phyloP scores from a whole-genome alignment of 2,113 vertebrate species.

The Tauraco erythrolophus region DNA sequence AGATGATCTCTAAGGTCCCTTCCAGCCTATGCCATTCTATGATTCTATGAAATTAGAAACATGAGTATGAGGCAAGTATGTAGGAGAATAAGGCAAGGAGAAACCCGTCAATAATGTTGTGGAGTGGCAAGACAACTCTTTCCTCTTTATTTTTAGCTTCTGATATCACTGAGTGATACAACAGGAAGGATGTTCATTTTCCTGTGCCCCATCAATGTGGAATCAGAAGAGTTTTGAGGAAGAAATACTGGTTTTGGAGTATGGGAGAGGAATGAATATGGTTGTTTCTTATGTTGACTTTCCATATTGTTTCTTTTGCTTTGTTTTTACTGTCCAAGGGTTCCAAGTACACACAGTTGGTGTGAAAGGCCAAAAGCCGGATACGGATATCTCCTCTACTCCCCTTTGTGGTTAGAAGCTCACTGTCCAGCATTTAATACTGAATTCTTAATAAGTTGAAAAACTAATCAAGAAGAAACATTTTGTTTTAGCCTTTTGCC shows the following conservation, averaged over 20 bases:
- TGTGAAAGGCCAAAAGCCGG: neutral
- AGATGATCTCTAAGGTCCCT: too few species aligned
- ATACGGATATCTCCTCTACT: neutral
- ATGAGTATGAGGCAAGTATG: neutral
- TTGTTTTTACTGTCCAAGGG: neutral
- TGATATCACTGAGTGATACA: neutral
- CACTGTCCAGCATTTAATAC: neutral
- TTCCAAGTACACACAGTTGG: accelerated
- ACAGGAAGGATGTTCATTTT: neutral
- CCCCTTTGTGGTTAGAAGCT: neutral
- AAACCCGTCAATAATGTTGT: neutral
- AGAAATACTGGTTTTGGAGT: neutral
- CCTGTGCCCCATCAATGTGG: accelerated
- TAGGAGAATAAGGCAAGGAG: neutral
- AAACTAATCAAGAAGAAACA: neutral
- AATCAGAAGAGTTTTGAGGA: neutral
- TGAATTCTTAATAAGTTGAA: neutral
- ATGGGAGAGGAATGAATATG: neutral
- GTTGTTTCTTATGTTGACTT: neutral
- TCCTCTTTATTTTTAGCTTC: neutral
- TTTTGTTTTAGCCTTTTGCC: neutral
- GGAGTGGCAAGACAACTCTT: neutral
- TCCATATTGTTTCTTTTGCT: neutral
- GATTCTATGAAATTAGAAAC: too few species aligned
- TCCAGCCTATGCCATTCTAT: too few species aligned